phyloP scores from a whole-genome alignment of 30 jellyfish, hydroid and myxozoan genomes.

The Aurelia sp. region DNA sequence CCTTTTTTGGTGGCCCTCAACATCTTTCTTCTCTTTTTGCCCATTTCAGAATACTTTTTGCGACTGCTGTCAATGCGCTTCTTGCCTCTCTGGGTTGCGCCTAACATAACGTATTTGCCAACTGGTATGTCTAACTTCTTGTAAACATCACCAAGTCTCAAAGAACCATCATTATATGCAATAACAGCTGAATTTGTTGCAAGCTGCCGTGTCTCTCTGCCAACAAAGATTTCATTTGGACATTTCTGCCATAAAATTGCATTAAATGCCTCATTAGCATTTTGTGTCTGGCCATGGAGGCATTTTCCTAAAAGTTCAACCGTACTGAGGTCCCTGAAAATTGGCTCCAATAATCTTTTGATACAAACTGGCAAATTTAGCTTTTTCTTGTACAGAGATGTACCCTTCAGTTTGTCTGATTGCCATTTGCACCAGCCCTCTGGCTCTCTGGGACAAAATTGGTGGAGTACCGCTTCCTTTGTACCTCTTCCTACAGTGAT shows the following conservation, averaged over 20 bases:
- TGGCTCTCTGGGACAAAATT: too few relatives aligned
- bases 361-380: not conserved
- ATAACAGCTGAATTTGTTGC: not conserved
- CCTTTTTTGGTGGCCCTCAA: constrained; percentile 5
- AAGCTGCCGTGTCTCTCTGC: too few relatives aligned
- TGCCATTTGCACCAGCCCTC: not conserved
- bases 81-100: not conserved
- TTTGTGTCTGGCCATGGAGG: not conserved
- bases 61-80: not conserved
- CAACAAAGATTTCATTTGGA: not conserved
- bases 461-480: too few relatives aligned
- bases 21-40: constrained; percentile 11
- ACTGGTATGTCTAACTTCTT: not conserved
- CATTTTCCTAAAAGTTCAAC: not conserved
- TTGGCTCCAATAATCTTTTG: not conserved
- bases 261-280: not conserved
- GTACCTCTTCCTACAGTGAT: too few relatives aligned
- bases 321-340: not conserved
- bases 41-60: not conserved
- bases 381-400: not conserved
- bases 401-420: too few relatives aligned
- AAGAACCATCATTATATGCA: not conserved
- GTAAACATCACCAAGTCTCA: not conserved
- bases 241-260: not conserved
- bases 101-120: not conserved